A percentile compares a stretch with the other conserved stretches of the same genome.
Conservation (phyloP, 2,113 vertebrate species). For the Dasypus novemcinctus region DNA sequence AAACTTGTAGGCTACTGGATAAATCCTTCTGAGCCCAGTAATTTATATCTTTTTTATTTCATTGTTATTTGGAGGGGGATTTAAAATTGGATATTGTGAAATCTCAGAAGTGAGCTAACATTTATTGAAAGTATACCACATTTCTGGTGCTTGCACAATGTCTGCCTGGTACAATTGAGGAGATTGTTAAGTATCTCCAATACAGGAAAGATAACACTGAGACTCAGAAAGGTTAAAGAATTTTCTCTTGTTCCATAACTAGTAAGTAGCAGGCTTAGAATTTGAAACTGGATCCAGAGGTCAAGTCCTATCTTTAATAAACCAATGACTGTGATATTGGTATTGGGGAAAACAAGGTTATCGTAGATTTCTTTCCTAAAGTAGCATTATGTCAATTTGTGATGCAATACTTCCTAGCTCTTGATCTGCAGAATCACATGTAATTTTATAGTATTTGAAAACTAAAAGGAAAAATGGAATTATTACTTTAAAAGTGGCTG, state of each 20-base stretch:
- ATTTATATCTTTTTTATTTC: background rate
- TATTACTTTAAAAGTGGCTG: background rate
- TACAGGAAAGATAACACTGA: background rate
- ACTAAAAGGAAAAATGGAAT: background rate
- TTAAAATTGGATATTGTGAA: background rate
- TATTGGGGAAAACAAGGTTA: background rate
- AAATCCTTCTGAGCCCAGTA: background rate
- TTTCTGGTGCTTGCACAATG: background rate
- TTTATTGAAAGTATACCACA: background rate
- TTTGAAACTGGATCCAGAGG: background rate
- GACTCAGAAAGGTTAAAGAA: background rate
- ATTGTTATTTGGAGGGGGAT: background rate
- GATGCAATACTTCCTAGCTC: background rate
- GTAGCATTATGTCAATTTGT: background rate
- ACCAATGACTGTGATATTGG: background rate
- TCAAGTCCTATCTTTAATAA: background rate
- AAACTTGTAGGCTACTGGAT: background rate
- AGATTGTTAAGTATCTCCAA: background rate
- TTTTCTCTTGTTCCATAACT: background rate
- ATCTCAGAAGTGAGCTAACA: background rate
- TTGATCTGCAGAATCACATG: background rate
- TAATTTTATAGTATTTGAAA: background rate
- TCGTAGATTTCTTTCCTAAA: background rate
- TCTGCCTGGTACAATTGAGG: no score
- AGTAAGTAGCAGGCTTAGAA: background rate